Evolutionary conservation across 2,113 vertebrate species (phyloP), one percentile per base, ranked within the genome.

Genomic region (Poeciliopsis occidentalis): DNA sequence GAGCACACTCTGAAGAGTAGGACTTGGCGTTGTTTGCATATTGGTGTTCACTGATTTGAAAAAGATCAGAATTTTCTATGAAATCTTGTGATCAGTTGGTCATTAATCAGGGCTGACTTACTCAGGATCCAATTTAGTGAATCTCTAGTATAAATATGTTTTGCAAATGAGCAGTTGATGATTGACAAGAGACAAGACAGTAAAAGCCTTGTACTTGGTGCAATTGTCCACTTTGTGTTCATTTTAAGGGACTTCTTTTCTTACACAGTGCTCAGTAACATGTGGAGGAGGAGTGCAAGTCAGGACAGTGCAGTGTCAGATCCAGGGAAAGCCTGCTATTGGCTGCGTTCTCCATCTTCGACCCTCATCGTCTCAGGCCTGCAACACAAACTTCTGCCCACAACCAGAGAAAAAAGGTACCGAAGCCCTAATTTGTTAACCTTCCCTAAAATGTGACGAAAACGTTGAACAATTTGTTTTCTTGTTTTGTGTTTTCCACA

Each of bases 251-350:
- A n/a, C 30, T 24, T 62, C 17, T 74, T 63, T 64, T 22, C 73
- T 69, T 69, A 12, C 12, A 17, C 90, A 97, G 96, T 97, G 96
- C 77, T 94, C 96, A 0, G 95, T 95, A 79, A 94, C 94, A 31
- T 97, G 96, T 71, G 96, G 96, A 8, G 96, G 96, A 15, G 97
- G 97, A 0, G 94, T 96, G 32, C 95, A 95, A 89, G 90, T 84
- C 15, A 92, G 96, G 64, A 86, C 91, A 0, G 95, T 96, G 65
- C 95, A 95, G 54, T 97, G 97, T 78, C 92, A 96, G 67, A 67
- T 79, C 0, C 88, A 91, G 7, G 94, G 94, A 34, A 92, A 85
- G 31, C 91, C 90, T 0, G 93, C 94, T 5, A 41, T 87, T 0
- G 88, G 92, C 27, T 97, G 97, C 74, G 63, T 84, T 31, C 15